Base-by-base conservation (phyloP, 1,140 invertebrate genomes). In the fruit fly (Drosophila melanogaster) region DNA sequence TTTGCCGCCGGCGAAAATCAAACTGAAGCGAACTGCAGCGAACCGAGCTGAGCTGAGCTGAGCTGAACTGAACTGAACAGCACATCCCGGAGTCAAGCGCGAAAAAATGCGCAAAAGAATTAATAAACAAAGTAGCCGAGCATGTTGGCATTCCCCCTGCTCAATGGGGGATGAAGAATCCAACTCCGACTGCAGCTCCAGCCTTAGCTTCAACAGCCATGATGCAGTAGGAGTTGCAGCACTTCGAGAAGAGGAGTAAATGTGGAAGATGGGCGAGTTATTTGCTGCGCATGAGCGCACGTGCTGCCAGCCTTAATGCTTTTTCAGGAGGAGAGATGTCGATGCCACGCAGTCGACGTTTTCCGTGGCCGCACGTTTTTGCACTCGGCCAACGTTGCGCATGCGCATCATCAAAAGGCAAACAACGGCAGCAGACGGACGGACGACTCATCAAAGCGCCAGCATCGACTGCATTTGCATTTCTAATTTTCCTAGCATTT, bases 91-190 rank as follows among this genome's bases (percentile, higher is more conserved):
- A 65, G 66, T 35, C 70, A 83, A 89, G 83, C 83, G 83, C 84
- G 83, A 89, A 89, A 89, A 89, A 84, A 89, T 89, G 80, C 85
- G 85, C 79, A 89, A 79, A 87, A 80, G 77, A 89, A 89, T 89
- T 87, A 89, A 87, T 89, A 89, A 89, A 89, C 84, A 89, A 89
- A 89, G 84, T 89, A 84, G 84, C 51, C 51, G 71, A 49, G 83
- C 83, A 89, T 89, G 83, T 79, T 83, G 83, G 83, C 84, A 86
- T 87, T 81, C 60, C 38, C 44, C 77, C 4, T 19, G 15, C 30
- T 46, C 56, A n/a, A 26, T 30, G 56, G 55, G 56, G 56, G 61
- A 61, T 62, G 62, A 26, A 47, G 57, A 26, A 47, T 65, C 57
- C 35, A 44, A 33, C 46, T 74, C 8, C 30, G 8, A 7, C 26